Conservation (phyloP, 2,113 vertebrate species). For the Piaya cayana region DNA sequence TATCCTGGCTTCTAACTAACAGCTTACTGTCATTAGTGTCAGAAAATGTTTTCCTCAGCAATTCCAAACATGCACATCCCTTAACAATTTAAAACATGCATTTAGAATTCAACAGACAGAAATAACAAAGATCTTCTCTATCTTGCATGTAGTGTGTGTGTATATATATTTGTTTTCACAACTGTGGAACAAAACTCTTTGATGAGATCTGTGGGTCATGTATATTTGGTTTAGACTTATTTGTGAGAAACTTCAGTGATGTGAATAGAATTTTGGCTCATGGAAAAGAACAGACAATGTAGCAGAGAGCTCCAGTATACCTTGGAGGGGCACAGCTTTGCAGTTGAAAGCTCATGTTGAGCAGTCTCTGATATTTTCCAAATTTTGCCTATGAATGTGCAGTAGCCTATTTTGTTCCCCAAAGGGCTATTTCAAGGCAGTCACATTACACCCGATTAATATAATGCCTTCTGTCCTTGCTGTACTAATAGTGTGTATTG, state of each 20-base stretch:
- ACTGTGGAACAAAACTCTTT: background rate
- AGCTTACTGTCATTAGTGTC: background rate
- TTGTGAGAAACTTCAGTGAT: background rate
- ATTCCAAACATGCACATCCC: background rate
- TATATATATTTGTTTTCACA: background rate
- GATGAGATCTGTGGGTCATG: background rate
- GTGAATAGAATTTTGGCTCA: background rate
- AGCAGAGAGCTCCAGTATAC: background rate
- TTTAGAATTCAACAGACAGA: background rate
- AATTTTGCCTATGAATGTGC: background rate
- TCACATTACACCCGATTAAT: background rate
- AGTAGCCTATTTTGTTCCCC: background rate
- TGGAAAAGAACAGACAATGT: background rate
- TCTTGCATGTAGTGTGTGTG: background rate
- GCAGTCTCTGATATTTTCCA: background rate
- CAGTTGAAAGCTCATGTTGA: background rate
- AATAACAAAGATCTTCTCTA: background rate
- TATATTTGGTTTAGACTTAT: background rate
- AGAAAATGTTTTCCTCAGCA: background rate
- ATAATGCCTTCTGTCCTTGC: background rate
- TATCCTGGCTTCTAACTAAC: background rate
- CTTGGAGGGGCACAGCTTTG: background rate
- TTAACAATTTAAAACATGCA: background rate
- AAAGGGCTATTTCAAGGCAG: background rate
- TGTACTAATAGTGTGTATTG: background rate